These are phyloP conservation scores for Meteorus sp. DNA, from an alignment of 1,140 invertebrate genomes.

Conservation along the genomic window DNA sequence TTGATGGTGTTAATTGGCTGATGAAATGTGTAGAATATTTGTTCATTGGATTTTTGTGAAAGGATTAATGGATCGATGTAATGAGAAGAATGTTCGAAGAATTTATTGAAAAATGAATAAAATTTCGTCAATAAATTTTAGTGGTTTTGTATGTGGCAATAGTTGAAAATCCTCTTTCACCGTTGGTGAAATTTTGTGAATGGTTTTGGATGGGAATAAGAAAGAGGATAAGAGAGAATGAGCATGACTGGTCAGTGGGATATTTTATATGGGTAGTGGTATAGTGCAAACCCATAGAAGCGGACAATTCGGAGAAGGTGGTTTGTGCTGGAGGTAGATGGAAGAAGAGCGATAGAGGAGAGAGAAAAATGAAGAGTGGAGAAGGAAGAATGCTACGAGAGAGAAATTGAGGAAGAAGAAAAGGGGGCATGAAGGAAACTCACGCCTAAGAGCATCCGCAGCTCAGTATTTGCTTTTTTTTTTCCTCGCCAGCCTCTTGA, in stretches of 20 bases:
- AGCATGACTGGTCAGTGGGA: constrained; percentile 7
- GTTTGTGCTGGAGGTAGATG: neutral
- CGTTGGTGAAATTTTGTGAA: neutral
- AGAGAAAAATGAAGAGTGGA: neutral
- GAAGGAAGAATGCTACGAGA: no score
- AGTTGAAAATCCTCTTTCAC: constrained; percentile 1
- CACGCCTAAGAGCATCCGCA: constrained; percentile 9
- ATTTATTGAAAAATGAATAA: no score
- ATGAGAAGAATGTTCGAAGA: neutral
- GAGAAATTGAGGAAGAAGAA: neutral
- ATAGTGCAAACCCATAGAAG: neutral
- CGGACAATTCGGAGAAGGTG: constrained; percentile 13
- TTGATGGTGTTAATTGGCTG: no score
- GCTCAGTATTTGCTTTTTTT: constrained; percentile 7
- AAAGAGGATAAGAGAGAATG: no score
- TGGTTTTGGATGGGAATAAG: constrained; percentile 3
- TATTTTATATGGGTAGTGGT: neutral
- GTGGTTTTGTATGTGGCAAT: neutral
- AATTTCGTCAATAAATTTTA: neutral
- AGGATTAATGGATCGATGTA: neutral
- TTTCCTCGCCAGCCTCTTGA: neutral
- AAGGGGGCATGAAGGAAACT: constrained; percentile 21
- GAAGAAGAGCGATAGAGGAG: neutral
- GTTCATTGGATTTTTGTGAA: no score
- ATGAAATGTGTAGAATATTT: no score